A percentile compares a stretch with the other conserved stretches of the same genome.
Evolutionary conservation across 2,888 invertebrate species (phyloP).

Genomic region (Timema cristinae): DNA sequence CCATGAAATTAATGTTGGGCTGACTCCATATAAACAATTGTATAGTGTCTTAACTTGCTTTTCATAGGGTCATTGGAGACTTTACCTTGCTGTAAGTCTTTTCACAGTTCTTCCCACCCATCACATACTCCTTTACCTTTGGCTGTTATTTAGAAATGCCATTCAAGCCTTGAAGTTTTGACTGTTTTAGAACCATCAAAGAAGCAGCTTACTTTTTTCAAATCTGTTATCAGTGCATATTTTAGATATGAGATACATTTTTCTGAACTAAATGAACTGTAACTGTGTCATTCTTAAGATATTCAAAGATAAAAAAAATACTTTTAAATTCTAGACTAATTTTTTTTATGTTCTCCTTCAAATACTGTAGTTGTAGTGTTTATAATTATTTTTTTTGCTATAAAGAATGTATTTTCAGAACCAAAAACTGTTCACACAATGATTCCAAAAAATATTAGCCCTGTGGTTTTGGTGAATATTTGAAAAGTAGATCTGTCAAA

Average conservation of each 20-base stretch:
- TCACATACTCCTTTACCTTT: neutral
- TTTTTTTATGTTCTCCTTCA: neutral
- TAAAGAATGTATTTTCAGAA: conserved; percentile 3
- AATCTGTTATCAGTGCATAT: neutral
- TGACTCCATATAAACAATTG: neutral
- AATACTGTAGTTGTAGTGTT: neutral
- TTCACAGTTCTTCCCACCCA: conserved; percentile 6
- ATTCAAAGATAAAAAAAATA: neutral
- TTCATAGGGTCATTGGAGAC: conserved; percentile 3
- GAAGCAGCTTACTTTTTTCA: neutral
- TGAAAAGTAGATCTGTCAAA: neutral
- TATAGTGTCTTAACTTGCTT: conserved; percentile 4
- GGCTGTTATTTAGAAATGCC: conserved; percentile 2
- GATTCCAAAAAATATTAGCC: neutral
- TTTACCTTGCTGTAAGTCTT: conserved; percentile 1
- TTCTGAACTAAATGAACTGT: too few species aligned
- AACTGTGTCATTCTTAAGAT: too few species aligned
- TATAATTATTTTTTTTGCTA: neutral
- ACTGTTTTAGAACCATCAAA: neutral
- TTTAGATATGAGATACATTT: neutral
- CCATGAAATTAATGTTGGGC: neutral
- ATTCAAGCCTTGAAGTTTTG: conserved; percentile 4
- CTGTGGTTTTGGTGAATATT: neutral
- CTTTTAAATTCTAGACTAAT: conserved; percentile 2
- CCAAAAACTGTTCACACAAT: neutral